Evolutionary conservation across 2,113 vertebrate species (phyloP).

Genomic region (Barbus barbus): DNA sequence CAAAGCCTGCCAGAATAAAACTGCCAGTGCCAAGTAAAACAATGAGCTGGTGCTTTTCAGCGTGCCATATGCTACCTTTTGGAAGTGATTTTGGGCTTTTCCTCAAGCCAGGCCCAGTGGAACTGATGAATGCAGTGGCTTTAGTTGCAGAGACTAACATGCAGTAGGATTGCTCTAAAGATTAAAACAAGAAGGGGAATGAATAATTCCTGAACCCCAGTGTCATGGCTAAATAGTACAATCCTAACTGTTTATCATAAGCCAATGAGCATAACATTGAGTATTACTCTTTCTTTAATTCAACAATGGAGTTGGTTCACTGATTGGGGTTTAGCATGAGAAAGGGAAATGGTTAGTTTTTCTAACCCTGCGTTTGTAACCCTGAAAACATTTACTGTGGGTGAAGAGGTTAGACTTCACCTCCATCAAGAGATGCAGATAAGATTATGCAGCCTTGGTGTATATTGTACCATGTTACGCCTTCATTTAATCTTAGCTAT

Average conservation of each 20-base stretch:
- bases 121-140: constrained; percentile 47
- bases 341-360: neutral
- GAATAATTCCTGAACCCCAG: neutral
- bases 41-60: constrained; percentile 54
- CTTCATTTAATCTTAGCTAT: neutral
- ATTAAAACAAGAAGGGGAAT: neutral
- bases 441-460: constrained; percentile 16
- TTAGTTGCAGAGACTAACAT: constrained; percentile 51
- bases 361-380: neutral
- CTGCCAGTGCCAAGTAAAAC: constrained; percentile 28
- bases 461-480: neutral
- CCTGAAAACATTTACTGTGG: constrained; percentile 18
- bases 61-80: constrained; percentile 57
- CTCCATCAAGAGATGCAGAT: neutral
- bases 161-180: constrained; percentile 58
- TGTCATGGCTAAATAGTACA: neutral
- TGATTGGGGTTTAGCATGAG: constrained; percentile 27
- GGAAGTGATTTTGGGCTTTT: constrained; percentile 25
- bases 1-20: constrained; percentile 22
- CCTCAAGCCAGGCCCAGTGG: constrained; percentile 1
- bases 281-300: neutral
- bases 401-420: neutral
- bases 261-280: neutral
- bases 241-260: constrained; percentile 13
- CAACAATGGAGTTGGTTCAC: neutral